A percentile compares a stretch with the other conserved stretches of the same genome.
Evolutionary conservation across 2,888 invertebrate genomes (phyloP).

Genomic region (Belgica antarctica): DNA sequence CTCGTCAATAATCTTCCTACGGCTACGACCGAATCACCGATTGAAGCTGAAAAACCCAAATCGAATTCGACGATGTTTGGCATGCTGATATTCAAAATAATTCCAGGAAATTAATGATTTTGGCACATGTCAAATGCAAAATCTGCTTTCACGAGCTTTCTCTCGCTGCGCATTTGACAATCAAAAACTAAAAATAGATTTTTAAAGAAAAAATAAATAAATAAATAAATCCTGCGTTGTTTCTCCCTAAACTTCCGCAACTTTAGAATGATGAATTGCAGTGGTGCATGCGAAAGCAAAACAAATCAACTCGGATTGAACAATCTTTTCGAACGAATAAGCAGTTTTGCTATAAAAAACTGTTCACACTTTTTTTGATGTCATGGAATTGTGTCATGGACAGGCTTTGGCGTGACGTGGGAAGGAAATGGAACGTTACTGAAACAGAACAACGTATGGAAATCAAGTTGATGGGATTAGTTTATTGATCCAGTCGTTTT

Average conservation of each 20-base stretch:
- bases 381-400: no score
- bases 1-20: neutral
- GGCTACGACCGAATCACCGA: neutral
- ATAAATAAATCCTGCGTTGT: constrained; percentile 25
- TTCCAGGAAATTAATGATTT: constrained; percentile 25
- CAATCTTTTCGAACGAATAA: neutral
- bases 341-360: no score
- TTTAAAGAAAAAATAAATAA: neutral
- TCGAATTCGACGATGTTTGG: constrained; percentile 25
- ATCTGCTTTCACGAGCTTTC: no score
- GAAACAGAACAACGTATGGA: no score
- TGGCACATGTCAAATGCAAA: constrained; percentile 28
- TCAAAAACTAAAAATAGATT: no score
- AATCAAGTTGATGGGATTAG: no score
- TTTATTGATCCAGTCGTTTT: no score
- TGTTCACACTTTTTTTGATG: no score
- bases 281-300: constrained; percentile 28
- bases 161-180: neutral
- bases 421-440: no score
- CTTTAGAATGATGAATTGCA: constrained; percentile 21
- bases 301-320: neutral
- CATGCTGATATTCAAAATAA: constrained; percentile 35
- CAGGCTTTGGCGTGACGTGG: no score
- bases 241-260: constrained; percentile 26
- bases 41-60: neutral